Conservation (phyloP, 1,140 invertebrate species). For the Pseudomyrmex cubaensis region DNA sequence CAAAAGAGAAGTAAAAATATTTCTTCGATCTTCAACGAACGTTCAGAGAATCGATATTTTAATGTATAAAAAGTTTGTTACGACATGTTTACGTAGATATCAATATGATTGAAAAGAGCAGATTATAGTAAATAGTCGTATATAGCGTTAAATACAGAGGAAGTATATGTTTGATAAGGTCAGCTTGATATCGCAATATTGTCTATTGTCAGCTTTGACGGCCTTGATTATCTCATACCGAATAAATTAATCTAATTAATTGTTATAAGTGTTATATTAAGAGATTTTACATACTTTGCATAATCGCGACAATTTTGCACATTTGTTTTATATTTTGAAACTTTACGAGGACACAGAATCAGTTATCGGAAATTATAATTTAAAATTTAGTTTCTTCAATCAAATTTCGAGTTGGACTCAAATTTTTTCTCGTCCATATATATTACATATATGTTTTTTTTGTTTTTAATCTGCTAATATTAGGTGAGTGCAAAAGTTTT, state of each 20-base stretch:
- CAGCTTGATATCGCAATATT: slow-evolving; percentile 32
- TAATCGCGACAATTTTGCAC: neutral
- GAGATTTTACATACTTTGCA: slow-evolving; percentile 25
- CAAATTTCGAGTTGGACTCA: too few relatives aligned
- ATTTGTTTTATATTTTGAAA: too few relatives aligned
- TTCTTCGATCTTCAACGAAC: neutral
- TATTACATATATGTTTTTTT: too few relatives aligned
- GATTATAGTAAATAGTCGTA: slow-evolving; percentile 25
- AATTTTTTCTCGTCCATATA: too few relatives aligned
- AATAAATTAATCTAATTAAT: slow-evolving; percentile 38
- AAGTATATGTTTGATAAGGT: slow-evolving; percentile 50
- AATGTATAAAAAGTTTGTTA: slow-evolving; percentile 39
- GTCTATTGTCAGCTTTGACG: slow-evolving; percentile 53
- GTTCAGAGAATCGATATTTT: neutral
- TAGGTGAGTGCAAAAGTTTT: too few relatives aligned
- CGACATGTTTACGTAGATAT: slow-evolving; percentile 28
- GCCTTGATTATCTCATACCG: slow-evolving; percentile 53
- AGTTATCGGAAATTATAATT: too few relatives aligned
- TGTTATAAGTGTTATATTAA: slow-evolving; percentile 49
- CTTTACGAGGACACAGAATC: too few relatives aligned
- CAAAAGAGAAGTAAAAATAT: too few relatives aligned
- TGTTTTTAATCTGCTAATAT: too few relatives aligned
- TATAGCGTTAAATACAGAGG: slow-evolving; percentile 26
- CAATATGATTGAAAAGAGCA: neutral
- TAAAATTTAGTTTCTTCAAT: too few relatives aligned